These are phyloP conservation scores for Andrena praecox DNA, from an alignment of 2,888 invertebrate species.

Conservation along the genomic window DNA sequence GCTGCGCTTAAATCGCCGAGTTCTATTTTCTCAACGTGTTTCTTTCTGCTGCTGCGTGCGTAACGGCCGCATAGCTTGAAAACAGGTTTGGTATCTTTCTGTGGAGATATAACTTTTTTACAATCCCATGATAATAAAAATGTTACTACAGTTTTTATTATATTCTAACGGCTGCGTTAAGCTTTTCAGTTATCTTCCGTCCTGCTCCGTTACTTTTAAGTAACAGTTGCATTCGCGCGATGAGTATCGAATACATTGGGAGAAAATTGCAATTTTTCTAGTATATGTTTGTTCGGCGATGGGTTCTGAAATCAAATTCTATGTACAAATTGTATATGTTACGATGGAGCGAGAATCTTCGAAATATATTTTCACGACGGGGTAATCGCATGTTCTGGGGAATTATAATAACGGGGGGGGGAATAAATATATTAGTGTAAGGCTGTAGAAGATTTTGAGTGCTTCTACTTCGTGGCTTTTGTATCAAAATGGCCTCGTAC, in stretches of 20 bases:
- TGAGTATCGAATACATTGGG: background rate
- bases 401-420: too few species aligned
- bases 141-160: background rate
- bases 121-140: too few species aligned
- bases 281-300: background rate
- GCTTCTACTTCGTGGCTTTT: conserved; percentile 5
- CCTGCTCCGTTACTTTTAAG: too few species aligned
- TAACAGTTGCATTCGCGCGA: background rate
- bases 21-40: too few species aligned
- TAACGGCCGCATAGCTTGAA: background rate
- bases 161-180: background rate
- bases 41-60: too few species aligned
- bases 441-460: conserved; percentile 6
- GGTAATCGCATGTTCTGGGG: background rate
- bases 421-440: background rate
- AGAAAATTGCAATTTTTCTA: background rate
- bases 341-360: background rate
- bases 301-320: background rate
- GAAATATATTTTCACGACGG: background rate
- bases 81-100: background rate
- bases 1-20: too few species aligned
- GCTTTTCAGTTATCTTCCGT: background rate
- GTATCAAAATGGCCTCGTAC: conserved; percentile 40
- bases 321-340: background rate
- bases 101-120: background rate